phyloP scores from a whole-genome alignment of 2,797 vertebrate genomes.

The Agapornis canus region DNA sequence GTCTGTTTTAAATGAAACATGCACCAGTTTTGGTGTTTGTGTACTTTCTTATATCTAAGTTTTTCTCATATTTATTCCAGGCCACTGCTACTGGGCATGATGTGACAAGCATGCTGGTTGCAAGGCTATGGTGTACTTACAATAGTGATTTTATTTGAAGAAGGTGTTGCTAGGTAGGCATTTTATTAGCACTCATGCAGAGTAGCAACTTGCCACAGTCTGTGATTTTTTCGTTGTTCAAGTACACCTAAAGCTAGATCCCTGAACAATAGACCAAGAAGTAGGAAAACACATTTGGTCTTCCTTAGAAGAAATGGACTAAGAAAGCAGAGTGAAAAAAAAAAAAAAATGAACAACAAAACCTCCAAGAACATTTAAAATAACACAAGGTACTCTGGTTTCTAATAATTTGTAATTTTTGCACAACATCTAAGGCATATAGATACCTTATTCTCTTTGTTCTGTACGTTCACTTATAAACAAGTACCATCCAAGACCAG shows the following conservation, averaged over 20 bases:
- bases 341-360: background rate
- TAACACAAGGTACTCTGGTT: background rate
- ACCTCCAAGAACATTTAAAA: background rate
- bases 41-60: background rate
- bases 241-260: background rate
- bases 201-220: background rate
- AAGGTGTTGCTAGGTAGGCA: background rate
- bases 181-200: constrained; percentile 14
- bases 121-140: background rate
- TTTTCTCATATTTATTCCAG: constrained; percentile 20
- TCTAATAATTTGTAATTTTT: background rate
- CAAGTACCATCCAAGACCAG: background rate
- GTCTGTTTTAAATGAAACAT: background rate
- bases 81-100: background rate
- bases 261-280: background rate
- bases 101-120: background rate
- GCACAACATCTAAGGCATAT: background rate
- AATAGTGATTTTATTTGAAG: background rate
- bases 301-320: background rate
- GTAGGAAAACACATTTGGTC: background rate
- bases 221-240: background rate
- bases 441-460: background rate
- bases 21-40: background rate
- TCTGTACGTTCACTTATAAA: background rate
- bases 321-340: background rate